Conservation (phyloP, 2,113 vertebrate species). For the Neotoma lepida region DNA sequence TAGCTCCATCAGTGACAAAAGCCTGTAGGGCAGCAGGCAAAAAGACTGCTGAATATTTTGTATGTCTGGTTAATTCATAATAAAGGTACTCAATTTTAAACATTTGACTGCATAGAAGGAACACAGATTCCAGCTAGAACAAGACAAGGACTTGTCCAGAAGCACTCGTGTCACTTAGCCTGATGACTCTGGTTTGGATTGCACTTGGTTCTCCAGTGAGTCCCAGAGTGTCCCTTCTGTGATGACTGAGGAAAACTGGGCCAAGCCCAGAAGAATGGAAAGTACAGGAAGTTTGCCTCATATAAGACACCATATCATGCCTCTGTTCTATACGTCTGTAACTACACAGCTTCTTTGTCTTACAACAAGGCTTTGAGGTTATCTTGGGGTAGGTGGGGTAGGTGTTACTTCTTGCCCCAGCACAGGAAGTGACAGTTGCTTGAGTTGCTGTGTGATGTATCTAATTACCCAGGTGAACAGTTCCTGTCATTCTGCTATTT, state of each 20-base stretch:
- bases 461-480: rapidly evolving
- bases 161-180: rapidly evolving
- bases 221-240: background rate
- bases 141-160: background rate
- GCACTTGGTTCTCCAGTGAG: rapidly evolving
- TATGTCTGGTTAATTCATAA: background rate
- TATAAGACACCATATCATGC: rapidly evolving
- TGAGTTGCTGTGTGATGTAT: rapidly evolving
- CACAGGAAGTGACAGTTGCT: background rate
- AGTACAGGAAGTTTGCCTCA: background rate
- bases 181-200: background rate
- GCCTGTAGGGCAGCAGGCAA: background rate
- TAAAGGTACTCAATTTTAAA: background rate
- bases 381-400: background rate
- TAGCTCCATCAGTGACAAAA: background rate
- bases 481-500: rapidly evolving
- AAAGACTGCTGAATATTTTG: background rate
- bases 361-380: rapidly evolving
- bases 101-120: background rate
- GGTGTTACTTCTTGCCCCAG: background rate
- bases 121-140: too few species aligned
- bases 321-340: background rate
- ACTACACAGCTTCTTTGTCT: background rate
- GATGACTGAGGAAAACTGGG: background rate
- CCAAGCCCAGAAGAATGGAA: background rate